Evolutionary conservation across 2,797 vertebrate genomes (phyloP), one percentile per base, ranked within the genome.

Genomic region (Lithobates pipiens): DNA sequence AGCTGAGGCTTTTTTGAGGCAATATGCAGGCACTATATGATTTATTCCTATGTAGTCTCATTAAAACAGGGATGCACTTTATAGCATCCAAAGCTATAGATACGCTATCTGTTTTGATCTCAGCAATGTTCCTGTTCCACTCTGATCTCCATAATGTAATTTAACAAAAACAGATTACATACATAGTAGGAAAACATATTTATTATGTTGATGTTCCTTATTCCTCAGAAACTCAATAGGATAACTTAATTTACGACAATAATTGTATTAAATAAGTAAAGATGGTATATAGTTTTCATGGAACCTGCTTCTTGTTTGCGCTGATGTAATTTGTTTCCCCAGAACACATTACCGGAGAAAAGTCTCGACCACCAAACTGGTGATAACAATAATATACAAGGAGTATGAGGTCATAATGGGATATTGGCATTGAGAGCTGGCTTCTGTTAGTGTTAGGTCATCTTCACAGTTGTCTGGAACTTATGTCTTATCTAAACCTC

Each of bases 151-250:
- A 2, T 50, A 6, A 39, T 25, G 18, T 57, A 27, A 36, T 50
- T 70, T 23, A 72, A 68, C 15, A 71, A 34, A 34, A 81, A 23
- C 69, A 54, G 69, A 39, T 57, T 13, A 34, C 57, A 36, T 34
- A n/a, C 50, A 61, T 27, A 27, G 11, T 16, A 34, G 50, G 65
- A 71, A 72, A 81, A 81, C 68, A 72, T n/a, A 72, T 81, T 57
- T 1, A 72, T 72, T 39, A 36, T 39, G 8, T 57, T 81, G 16
- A 61, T 39, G 44, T 27, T 32, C 6, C n/a, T 50, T 10, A 23
- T 73, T 80, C 46, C 32, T 57, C 13, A 10, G 78, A 80, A 80
- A 71, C 46, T 80, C 79, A 61, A 81, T 81, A 23, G 36, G 6
- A n/a, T 71, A 25, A 73, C 36, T 9, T 36, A 10, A 81, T 81